Conservation (phyloP, 2,888 invertebrate genomes). For the Nomada hirtipes region DNA sequence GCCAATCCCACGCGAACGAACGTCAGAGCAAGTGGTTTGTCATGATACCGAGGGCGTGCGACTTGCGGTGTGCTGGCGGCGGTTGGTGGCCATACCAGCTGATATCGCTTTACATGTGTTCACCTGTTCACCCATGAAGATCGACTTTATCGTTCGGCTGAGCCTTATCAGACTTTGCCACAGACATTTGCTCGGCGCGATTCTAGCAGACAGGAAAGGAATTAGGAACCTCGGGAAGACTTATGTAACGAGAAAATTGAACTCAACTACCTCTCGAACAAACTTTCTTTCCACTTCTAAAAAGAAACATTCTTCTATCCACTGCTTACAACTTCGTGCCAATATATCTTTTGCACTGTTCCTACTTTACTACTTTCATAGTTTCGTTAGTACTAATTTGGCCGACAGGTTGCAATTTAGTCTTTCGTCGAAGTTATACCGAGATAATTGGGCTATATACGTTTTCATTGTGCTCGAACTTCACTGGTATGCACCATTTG, state of each 20-base stretch:
- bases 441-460: too few relatives aligned
- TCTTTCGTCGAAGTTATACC: too few relatives aligned
- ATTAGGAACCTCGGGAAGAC: neutral
- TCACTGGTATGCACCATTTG: too few relatives aligned
- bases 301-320: too few relatives aligned
- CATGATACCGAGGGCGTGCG: slow-evolving; percentile 31
- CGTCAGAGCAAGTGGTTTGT: slow-evolving; percentile 32
- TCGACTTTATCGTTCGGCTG: slow-evolving; percentile 57
- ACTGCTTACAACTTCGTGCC: too few relatives aligned
- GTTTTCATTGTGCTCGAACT: too few relatives aligned
- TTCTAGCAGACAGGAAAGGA: slow-evolving; percentile 11
- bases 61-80: slow-evolving; percentile 44
- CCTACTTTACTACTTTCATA: too few relatives aligned
- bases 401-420: too few relatives aligned
- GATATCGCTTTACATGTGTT: slow-evolving; percentile 45
- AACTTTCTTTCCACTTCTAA: neutral
- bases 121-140: slow-evolving; percentile 50
- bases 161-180: slow-evolving; percentile 48
- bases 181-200: slow-evolving; percentile 40
- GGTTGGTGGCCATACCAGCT: slow-evolving; percentile 34
- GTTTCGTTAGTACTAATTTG: too few relatives aligned
- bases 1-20: slow-evolving; percentile 25
- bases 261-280: neutral
- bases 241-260: slow-evolving; percentile 18
- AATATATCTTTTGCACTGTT: too few relatives aligned